Evolutionary conservation across 2,113 vertebrate genomes (phyloP).

Genomic region (Phyllopteryx taeniolatus): DNA sequence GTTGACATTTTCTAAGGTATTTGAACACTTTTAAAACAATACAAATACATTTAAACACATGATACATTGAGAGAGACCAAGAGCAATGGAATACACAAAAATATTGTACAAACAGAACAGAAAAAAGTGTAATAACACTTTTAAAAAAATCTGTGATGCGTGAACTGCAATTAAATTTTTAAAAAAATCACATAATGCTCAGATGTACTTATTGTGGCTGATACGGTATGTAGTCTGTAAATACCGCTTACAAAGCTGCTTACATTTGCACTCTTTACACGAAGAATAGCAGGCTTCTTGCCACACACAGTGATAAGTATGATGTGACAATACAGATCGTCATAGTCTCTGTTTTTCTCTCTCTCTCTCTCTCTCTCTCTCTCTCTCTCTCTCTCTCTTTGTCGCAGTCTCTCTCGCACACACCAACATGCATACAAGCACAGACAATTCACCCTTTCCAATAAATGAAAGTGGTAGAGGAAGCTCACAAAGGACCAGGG

Average conservation of each 20-base stretch:
- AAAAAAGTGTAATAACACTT: too few relatives aligned
- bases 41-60: too few relatives aligned
- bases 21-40: too few relatives aligned
- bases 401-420: slow-evolving; percentile 1
- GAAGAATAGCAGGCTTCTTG: slow-evolving; percentile 19
- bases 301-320: background rate
- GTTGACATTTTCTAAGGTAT: too few relatives aligned
- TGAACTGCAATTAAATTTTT: too few relatives aligned
- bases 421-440: slow-evolving; percentile 15
- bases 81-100: too few relatives aligned
- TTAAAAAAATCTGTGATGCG: too few relatives aligned
- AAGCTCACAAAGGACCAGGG: slow-evolving; percentile 53
- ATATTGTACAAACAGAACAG: too few relatives aligned
- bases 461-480: slow-evolving; percentile 40
- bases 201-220: background rate
- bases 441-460: slow-evolving; percentile 19
- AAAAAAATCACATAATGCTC: too few relatives aligned
- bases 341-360: background rate
- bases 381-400: background rate
- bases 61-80: too few relatives aligned
- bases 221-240: too few relatives aligned
- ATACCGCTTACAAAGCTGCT: background rate
- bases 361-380: too few relatives aligned
- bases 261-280: background rate
- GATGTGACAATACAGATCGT: background rate